Percentiles rank a stretch among this genome's conserved stretches.
Conservation (phyloP, 2,888 invertebrate genomes). For the Polyommatus iphigenia region DNA sequence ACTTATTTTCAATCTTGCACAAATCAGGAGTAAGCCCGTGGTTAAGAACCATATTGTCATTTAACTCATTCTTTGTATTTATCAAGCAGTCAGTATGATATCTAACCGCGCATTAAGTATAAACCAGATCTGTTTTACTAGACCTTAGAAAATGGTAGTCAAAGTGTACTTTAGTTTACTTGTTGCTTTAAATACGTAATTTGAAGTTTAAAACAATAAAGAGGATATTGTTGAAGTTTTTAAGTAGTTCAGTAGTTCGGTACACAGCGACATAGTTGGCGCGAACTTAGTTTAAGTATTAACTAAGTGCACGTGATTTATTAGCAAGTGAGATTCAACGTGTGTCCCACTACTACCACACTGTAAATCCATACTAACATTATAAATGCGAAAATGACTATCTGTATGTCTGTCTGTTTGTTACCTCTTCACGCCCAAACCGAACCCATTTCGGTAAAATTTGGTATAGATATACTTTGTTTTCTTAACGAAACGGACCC, state of each 20-base stretch:
- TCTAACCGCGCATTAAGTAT: background rate
- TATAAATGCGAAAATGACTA: too few relatives aligned
- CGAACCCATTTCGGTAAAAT: too few relatives aligned
- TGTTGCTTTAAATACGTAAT: conserved; percentile 13
- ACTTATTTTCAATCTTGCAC: too few relatives aligned
- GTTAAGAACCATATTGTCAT: too few relatives aligned
- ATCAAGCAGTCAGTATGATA: background rate
- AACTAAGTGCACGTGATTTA: conserved; percentile 19
- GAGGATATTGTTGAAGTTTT: background rate
- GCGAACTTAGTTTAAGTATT: conserved; percentile 5
- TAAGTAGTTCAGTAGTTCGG: background rate
- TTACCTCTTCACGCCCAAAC: too few relatives aligned
- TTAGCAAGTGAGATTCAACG: conserved; percentile 3
- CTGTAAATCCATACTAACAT: too few relatives aligned
- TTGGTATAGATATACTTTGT: too few relatives aligned
- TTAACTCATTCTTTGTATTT: too few relatives aligned
- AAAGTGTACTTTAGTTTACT: background rate
- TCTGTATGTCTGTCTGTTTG: too few relatives aligned
- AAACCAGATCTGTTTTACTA: background rate
- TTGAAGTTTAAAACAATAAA: background rate
- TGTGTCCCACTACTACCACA: background rate
- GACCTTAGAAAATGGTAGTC: background rate
- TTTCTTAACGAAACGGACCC: too few relatives aligned
- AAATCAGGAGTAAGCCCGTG: too few relatives aligned
- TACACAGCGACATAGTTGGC: background rate